These are phyloP conservation scores for Salvelinus fontinalis DNA, from an alignment of 2,113 vertebrate species.

Conservation along the genomic window DNA sequence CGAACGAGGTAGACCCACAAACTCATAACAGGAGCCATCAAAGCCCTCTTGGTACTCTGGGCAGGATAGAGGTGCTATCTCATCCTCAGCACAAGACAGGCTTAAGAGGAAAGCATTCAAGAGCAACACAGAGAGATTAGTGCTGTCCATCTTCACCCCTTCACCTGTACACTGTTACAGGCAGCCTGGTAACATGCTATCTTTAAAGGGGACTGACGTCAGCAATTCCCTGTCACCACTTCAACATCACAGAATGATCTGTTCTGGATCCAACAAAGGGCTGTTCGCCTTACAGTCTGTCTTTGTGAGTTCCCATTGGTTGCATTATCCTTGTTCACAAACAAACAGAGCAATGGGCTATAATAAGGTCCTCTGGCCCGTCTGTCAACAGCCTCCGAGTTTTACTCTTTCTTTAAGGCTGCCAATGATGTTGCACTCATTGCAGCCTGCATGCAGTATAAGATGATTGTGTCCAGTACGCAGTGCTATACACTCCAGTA, in stretches of 20 bases:
- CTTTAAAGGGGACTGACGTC: slow-evolving; percentile 29
- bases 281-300: slow-evolving; percentile 31
- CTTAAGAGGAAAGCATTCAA: slow-evolving; percentile 40
- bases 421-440: neutral
- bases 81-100: slow-evolving; percentile 31
- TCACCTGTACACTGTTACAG: slow-evolving; percentile 4
- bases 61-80: slow-evolving; percentile 55
- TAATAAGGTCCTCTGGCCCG: neutral
- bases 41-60: slow-evolving; percentile 75
- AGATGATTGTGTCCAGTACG: no score
- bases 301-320: slow-evolving; percentile 28
- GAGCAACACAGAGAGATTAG: slow-evolving; percentile 41
- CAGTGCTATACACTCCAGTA: no score
- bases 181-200: slow-evolving; percentile 4
- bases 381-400: neutral
- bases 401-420: neutral
- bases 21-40: slow-evolving; percentile 81
- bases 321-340: slow-evolving; percentile 31
- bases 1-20: slow-evolving; percentile 68
- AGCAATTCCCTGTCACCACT: neutral
- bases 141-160: slow-evolving; percentile 14
- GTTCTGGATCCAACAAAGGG: slow-evolving; percentile 19
- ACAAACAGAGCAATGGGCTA: slow-evolving; percentile 11
- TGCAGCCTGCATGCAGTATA: neutral
- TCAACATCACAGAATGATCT: slow-evolving; percentile 1